phyloP scores from a whole-genome alignment of 2,888 invertebrate species.

The Lamproptera curius region DNA sequence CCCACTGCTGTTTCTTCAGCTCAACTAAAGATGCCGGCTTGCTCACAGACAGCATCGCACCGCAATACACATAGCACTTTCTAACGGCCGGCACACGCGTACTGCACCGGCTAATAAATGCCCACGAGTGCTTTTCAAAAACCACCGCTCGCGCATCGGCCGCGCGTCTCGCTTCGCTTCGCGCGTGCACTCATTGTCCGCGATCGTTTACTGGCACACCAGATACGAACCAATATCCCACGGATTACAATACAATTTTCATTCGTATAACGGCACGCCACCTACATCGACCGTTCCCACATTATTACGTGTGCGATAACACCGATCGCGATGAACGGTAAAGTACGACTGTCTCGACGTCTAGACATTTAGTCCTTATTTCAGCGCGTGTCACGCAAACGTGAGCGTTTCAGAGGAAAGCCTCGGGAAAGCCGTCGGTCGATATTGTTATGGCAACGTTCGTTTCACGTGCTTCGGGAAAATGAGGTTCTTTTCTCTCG shows the following conservation, averaged over 20 bases:
- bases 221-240: conserved; percentile 37
- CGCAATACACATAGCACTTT: conserved; percentile 70
- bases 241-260: conserved; percentile 36
- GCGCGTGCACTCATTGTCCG: conserved; percentile 68
- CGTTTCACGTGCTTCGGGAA: conserved; percentile 66
- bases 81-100: conserved; percentile 69
- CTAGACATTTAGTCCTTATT: conserved; percentile 61
- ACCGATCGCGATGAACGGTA: conserved; percentile 31
- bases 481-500: conserved; percentile 57
- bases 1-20: conserved; percentile 95
- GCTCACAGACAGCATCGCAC: conserved; percentile 74
- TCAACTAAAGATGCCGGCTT: conserved; percentile 84
- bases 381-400: conserved; percentile 69
- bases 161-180: conserved; percentile 66
- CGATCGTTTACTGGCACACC: conserved; percentile 45
- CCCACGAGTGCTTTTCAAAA: conserved; percentile 60
- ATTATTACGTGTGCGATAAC: conserved; percentile 27
- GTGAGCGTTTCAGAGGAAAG: conserved; percentile 64
- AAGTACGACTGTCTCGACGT: conserved; percentile 32
- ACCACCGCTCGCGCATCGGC: conserved; percentile 60
- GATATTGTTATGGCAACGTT: conserved; percentile 70
- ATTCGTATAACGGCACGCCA: conserved; percentile 37
- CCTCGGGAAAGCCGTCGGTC: conserved; percentile 74
- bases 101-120: conserved; percentile 70
- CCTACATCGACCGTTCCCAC: conserved; percentile 29